Evolutionary conservation across 2,797 vertebrate species (phyloP).

Genomic region (Falco cherrug): DNA sequence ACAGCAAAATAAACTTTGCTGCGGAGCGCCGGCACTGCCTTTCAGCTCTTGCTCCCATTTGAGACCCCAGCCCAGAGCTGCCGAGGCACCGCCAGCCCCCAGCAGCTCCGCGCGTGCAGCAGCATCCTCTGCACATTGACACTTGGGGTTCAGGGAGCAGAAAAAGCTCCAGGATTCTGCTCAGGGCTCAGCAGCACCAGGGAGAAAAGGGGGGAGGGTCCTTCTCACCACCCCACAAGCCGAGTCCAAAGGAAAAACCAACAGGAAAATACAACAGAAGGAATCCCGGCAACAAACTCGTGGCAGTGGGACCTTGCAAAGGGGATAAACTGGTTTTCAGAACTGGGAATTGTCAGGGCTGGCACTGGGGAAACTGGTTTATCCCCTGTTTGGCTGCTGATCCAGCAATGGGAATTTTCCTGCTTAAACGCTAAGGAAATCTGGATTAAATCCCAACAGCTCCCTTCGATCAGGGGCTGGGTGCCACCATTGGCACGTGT

Average conservation of each 20-base stretch:
- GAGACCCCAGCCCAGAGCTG: not conserved
- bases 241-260: not conserved
- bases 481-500: rapidly evolving
- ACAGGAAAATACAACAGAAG: not conserved
- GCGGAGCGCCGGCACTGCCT: not conserved
- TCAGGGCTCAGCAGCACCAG: rapidly evolving
- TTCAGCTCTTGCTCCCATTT: not conserved
- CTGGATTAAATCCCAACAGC: not conserved
- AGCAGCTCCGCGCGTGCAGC: not conserved
- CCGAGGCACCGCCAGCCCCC: too few relatives aligned
- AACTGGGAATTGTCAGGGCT: not conserved
- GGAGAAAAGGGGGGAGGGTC: rapidly evolving
- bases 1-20: not conserved
- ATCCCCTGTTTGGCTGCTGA: not conserved
- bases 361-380: not conserved
- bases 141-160: rapidly evolving
- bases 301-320: rapidly evolving
- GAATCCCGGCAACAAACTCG: rapidly evolving
- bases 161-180: rapidly evolving
- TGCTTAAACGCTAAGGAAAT: not conserved
- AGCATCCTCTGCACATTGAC: not conserved
- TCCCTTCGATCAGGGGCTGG: rapidly evolving
- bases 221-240: rapidly evolving
- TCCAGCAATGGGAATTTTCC: not conserved
- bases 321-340: not conserved